Evolutionary conservation across 2,113 vertebrate species (phyloP).

Genomic region (Oceanites oceanicus): DNA sequence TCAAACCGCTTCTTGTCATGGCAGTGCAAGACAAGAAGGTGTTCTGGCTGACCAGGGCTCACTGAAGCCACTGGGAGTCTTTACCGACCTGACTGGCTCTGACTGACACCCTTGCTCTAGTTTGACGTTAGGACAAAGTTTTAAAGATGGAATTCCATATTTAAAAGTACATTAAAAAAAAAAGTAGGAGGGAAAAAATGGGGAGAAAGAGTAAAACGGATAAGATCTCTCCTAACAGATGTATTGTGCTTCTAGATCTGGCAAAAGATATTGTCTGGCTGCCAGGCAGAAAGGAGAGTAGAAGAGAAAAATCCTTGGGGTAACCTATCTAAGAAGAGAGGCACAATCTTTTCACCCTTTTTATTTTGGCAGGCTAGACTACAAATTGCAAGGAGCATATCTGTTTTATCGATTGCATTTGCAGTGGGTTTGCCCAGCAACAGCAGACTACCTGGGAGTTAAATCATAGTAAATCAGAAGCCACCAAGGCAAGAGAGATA

Average conservation of each 20-base stretch:
- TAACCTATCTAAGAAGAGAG: background rate
- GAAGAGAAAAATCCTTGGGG: background rate
- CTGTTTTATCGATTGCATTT: background rate
- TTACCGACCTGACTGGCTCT: background rate
- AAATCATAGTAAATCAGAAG: background rate
- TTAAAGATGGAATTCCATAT: background rate
- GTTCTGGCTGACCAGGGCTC: background rate
- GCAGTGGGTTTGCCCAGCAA: background rate
- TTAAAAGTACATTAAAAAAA: background rate
- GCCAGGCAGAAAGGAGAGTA: background rate
- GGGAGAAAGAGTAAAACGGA: background rate
- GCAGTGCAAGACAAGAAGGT: background rate
- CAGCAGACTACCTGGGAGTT: background rate
- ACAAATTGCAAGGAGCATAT: background rate
- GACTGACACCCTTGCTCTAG: background rate
- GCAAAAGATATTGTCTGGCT: background rate
- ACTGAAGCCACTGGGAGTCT: background rate
- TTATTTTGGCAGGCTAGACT: background rate
- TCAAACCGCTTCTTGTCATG: background rate
- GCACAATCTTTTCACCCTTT: background rate
- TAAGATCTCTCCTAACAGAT: background rate
- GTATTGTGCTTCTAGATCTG: background rate
- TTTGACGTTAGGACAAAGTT: background rate
- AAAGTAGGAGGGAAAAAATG: background rate
- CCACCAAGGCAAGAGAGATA: background rate